Evolutionary conservation across 2,888 invertebrate species (phyloP).

Genomic region (Agrochola litura): DNA sequence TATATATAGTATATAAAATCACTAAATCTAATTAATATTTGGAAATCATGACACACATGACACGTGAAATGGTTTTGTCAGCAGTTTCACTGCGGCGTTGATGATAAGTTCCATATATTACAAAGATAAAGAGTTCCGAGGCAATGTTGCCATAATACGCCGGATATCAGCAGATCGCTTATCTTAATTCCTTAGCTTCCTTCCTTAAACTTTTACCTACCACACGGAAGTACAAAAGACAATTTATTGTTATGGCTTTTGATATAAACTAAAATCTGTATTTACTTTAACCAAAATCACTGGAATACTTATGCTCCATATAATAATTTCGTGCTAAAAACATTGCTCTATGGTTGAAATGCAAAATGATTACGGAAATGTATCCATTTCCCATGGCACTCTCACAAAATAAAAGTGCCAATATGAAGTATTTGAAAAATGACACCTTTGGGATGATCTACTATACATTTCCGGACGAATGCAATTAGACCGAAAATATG

Average conservation of each 20-base stretch:
- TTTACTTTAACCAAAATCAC: neutral
- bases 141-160: constrained; percentile 7
- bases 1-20: too few relatives aligned
- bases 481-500: constrained; percentile 35
- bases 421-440: constrained; percentile 53
- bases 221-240: constrained; percentile 7
- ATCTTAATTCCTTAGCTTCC: constrained; percentile 34
- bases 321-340: constrained; percentile 2
- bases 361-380: constrained; percentile 20
- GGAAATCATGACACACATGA: too few relatives aligned
- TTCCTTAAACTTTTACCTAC: constrained; percentile 16
- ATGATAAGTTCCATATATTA: constrained; percentile 19
- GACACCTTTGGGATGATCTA: constrained; percentile 33
- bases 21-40: too few relatives aligned
- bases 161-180: constrained; percentile 34
- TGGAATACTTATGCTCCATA: neutral
- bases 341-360: neutral
- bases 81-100: neutral
- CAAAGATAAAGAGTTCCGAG: constrained; percentile 3
- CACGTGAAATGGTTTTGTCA: constrained; percentile 4
- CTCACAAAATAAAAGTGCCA: constrained; percentile 29
- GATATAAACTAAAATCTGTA: neutral
- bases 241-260: constrained; percentile 40
- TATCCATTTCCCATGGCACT: constrained; percentile 25
- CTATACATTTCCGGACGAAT: constrained; percentile 27